Evolutionary conservation across 2,888 invertebrate genomes (phyloP), one percentile per base, ranked within the genome.

Genomic region (Pachliopta kotzebuea): DNA sequence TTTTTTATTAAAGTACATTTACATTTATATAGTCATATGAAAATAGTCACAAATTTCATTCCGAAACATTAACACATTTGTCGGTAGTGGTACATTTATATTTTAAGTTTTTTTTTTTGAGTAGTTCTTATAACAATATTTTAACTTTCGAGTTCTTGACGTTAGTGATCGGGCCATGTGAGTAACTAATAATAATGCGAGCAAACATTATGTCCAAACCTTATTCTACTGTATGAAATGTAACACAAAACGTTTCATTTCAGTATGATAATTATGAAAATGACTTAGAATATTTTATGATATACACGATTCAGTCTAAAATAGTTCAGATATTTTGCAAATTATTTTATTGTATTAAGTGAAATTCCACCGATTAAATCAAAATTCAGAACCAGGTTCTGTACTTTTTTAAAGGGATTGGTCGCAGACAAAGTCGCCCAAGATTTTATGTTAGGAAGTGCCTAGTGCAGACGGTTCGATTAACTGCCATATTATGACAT

Each of bases 401-500:
- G 85, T 79, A 14, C 37, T 37, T 76, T 73, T 73, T 71, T 76
- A 74, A 76, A 77, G 73, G 70, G 74, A 76, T 76, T 80, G 78
- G 78, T 79, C 77, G 78, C 76, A 77, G 80, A 81, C 75, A 77
- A 76, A 78, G 80, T 81, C 78, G 77, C 78, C 78, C 79, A 74
- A 77, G 79, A 80, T 74, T 72, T 76, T 74, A 73, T 74, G 74
- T 74, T 78, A 74, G 77, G 79, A 80, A 78, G 85, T 81, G 86
- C 88, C 86, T 83, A 81, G 84, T 83, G 86, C 87, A 84, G 85
- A 87, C 86, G 90, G 87, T 89, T 90, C 88, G 88, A 85, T 83
- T 86, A 90, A 91, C 90, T 91, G 90, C 90, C 90, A 91, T 91
- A 91, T 91, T 91, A 91, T 86, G 84, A 90, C 90, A 87, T 91